Evolutionary conservation across 2,797 vertebrate species (phyloP).

Genomic region (Melanogrammus aeglefinus): DNA sequence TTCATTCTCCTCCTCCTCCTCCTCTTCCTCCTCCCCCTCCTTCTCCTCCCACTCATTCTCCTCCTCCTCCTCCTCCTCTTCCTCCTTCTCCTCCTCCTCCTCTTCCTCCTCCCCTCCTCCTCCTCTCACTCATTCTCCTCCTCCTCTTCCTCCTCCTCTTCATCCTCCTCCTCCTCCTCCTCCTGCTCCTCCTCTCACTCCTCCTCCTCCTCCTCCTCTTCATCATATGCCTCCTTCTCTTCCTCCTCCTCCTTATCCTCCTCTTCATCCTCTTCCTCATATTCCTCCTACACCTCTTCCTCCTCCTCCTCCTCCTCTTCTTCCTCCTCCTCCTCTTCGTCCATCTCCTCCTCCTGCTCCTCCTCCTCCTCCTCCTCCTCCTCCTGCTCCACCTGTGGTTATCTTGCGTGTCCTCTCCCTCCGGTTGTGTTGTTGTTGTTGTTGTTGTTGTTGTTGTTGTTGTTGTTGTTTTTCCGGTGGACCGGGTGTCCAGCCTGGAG

Average conservation of each 20-base stretch:
- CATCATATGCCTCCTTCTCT: neutral
- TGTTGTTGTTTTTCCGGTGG: conserved; percentile 20
- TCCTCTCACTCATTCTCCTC: conserved; percentile 24
- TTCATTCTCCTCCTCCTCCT: conserved; percentile 31
- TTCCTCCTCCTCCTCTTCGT: too few species aligned
- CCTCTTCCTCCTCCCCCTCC: conserved; percentile 22
- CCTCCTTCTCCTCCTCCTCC: conserved; percentile 33
- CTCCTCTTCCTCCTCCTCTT: conserved; percentile 36
- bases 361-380: conserved; percentile 3
- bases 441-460: too few species aligned
- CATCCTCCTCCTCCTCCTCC: conserved; percentile 46
- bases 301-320: too few species aligned
- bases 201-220: conserved; percentile 47
- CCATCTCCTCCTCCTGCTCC: too few species aligned
- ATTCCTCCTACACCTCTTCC: too few species aligned
- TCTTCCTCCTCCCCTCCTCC: conserved; percentile 19
- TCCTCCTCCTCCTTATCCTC: too few species aligned
- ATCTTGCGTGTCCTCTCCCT: conserved; percentile 28
- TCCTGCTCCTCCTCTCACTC: conserved; percentile 54
- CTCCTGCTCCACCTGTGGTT: conserved; percentile 31
- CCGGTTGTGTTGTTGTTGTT: conserved; percentile 22
- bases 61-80: conserved; percentile 16
- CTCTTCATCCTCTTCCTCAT: too few species aligned
- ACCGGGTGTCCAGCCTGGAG: conserved; percentile 65
- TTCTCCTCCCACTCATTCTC: conserved; percentile 34